Evolutionary conservation across 2,113 vertebrate species (phyloP), one percentile per base, ranked within the genome.

Genomic region (Calidris pygmaea): DNA sequence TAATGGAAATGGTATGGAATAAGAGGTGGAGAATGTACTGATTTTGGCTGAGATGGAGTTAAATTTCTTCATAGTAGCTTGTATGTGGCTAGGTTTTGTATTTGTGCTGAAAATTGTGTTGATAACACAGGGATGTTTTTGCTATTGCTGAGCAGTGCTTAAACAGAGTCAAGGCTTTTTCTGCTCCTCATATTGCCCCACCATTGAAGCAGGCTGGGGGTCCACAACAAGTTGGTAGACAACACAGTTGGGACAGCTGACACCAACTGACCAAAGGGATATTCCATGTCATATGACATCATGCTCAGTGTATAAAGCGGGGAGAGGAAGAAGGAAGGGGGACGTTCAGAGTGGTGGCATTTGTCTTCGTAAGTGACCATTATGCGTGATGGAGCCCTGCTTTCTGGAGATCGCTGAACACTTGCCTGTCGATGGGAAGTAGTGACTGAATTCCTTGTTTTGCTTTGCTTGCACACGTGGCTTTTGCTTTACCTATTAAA

Each of bases 401-500:
- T 21, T 47, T 59, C 29, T 56, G 41, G 62, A 9, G 52, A 19
- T 15, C 34, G 12, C 22, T 34, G 60, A 66, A 27, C 34, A n/a
- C 14, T 12, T 56, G n/a, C 26, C 41, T 39, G 60, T 6, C 1
- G 0, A 15, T 47, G 24, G 55, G 30, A 43, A 84, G 5, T 1
- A 3, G 8, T 7, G 47, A 63, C 20, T 26, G 6, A 47, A 29
- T 47, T 37, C 39, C 19, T 47, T 55, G 23, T 4, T 37, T 19
- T 55, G 34, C 9, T 63, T 72, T 39, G 19, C 48, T 55, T 4
- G 3, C 1, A 2, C 19, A 10, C 1, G 2, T 1, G 1, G 3
- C 12, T 88, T 72, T 65, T 41, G 12, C 16, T 88, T 56, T 72
- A 2, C 11, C 5, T 53, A 7, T 34, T 71, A 23, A 80, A 56